These are phyloP conservation scores for Redunca redunca DNA, from an alignment of 2,113 vertebrate species.

Conservation along the genomic window DNA sequence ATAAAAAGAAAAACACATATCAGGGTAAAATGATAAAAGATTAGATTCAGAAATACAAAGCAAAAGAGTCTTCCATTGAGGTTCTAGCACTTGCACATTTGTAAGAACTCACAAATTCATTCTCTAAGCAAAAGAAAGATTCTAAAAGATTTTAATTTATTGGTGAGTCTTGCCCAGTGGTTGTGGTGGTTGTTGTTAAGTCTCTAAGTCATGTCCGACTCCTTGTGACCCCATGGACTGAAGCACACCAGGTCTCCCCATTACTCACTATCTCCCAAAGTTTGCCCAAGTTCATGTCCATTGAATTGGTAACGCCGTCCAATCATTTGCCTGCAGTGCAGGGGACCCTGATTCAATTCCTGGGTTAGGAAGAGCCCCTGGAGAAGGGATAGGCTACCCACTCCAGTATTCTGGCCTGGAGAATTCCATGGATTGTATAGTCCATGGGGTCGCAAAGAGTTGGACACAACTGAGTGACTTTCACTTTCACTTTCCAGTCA, in stretches of 20 bases:
- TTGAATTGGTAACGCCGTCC: background rate
- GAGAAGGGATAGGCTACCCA: background rate
- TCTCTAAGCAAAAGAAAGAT: background rate
- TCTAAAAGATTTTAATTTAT: background rate
- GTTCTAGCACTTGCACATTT: background rate
- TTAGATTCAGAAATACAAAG: background rate
- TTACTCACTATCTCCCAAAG: background rate
- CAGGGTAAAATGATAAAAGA: background rate
- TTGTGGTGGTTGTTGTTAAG: background rate
- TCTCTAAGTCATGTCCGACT: fast-evolving
- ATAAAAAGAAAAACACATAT: background rate
- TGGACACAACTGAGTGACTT: fast-evolving
- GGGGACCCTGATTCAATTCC: fast-evolving
- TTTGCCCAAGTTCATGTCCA: background rate
- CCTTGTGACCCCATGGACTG: background rate
- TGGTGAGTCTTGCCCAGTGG: background rate
- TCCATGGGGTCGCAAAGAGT: background rate
- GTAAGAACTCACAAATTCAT: background rate
- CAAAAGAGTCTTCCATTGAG: background rate
- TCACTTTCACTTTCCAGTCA: background rate
- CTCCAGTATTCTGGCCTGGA: background rate
- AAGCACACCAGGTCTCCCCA: fast-evolving
- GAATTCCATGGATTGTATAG: background rate
- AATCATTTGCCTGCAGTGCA: background rate
- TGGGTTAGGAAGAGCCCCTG: background rate